phyloP scores from a whole-genome alignment of 2,888 invertebrate genomes.

The Prosapia bicincta region DNA sequence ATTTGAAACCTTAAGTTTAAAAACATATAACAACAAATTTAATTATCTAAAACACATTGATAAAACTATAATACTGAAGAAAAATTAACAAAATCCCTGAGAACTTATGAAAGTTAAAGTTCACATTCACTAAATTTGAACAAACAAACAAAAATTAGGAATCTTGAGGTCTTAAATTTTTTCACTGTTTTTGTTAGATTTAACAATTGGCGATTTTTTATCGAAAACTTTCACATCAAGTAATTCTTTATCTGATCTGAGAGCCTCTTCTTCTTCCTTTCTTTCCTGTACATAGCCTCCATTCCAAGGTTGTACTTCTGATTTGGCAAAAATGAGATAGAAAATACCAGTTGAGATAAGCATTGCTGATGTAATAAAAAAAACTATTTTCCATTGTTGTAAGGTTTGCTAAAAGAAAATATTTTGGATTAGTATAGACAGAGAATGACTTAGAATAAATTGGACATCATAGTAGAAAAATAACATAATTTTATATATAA shows the following conservation, averaged over 20 bases:
- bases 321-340: slow-evolving; percentile 54
- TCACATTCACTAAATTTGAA: background rate
- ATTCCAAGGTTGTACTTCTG: slow-evolving; percentile 59
- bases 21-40: too few relatives aligned
- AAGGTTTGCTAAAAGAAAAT: slow-evolving; percentile 54
- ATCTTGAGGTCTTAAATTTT: background rate
- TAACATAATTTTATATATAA: too few relatives aligned
- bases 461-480: too few relatives aligned
- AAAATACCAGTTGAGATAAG: slow-evolving; percentile 52
- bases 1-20: too few relatives aligned
- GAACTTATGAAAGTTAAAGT: background rate
- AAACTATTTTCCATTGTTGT: slow-evolving; percentile 59
- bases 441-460: background rate
- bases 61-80: background rate
- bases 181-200: background rate
- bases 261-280: slow-evolving; percentile 16
- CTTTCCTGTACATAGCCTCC: slow-evolving; percentile 35
- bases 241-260: background rate
- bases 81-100: background rate
- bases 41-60: background rate
- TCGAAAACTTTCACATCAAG: background rate
- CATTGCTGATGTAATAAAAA: slow-evolving; percentile 53
- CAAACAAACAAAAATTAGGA: background rate
- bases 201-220: background rate
- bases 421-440: slow-evolving; percentile 9